Percentiles rank a stretch among this genome's conserved stretches.
These are phyloP conservation scores for Mylabris sibirica DNA, from an alignment of 2,888 invertebrate genomes.

Conservation along the genomic window DNA sequence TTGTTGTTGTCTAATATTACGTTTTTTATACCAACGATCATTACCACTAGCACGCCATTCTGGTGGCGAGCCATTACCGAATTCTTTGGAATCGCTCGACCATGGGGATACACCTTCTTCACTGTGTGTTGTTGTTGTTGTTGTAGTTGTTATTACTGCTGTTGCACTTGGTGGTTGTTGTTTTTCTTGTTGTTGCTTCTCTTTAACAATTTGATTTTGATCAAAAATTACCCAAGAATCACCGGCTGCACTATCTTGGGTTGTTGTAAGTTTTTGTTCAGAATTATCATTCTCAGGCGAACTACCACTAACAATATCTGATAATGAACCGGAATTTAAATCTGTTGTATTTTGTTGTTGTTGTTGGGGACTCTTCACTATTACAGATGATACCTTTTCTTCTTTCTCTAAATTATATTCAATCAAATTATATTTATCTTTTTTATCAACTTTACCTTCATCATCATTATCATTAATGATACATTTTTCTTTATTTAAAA, in stretches of 20 bases:
- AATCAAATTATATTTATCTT: conserved; percentile 35
- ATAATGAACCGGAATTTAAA: conserved; percentile 69
- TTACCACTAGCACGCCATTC: conserved; percentile 65
- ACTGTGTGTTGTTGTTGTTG: conserved; percentile 49
- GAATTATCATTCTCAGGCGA: conserved; percentile 67
- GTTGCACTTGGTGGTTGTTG: too few relatives aligned
- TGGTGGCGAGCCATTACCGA: conserved; percentile 60
- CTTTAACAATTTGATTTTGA: conserved; percentile 55
- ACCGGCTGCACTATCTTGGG: conserved; percentile 57
- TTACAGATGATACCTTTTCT: not conserved
- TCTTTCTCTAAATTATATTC: conserved; percentile 37
- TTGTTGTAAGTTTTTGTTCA: conserved; percentile 43
- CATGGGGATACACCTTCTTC: conserved; percentile 73
- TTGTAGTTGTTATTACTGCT: not conserved
- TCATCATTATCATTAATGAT: conserved; percentile 43
- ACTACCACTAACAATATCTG: conserved; percentile 70
- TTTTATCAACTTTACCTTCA: conserved; percentile 45
- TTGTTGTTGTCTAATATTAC: conserved; percentile 45
- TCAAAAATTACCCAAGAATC: conserved; percentile 68
- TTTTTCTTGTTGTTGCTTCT: conserved; percentile 43
- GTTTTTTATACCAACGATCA: conserved; percentile 52
- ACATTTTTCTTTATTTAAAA: conserved; percentile 55
- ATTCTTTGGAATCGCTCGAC: conserved; percentile 79
- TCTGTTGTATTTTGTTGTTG: conserved; percentile 34
- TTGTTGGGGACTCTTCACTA: not conserved